Percentiles rank a stretch among this genome's conserved stretches.
phyloP scores from a whole-genome alignment of 2,113 vertebrate genomes.

The Campylomormyrus numenius region DNA sequence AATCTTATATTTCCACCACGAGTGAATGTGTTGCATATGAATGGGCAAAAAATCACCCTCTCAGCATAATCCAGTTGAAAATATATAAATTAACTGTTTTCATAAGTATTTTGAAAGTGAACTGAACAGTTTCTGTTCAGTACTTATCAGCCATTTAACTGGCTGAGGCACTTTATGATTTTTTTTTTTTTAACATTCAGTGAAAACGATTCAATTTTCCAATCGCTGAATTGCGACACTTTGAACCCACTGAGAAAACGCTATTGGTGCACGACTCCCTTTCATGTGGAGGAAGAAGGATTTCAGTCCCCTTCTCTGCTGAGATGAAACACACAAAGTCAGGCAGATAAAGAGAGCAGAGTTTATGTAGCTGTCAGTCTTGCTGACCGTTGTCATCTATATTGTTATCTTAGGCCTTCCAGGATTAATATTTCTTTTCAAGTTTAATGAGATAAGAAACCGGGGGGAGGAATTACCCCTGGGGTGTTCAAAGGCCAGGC shows the following conservation, averaged over 20 bases:
- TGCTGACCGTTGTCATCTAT: constrained; percentile 49
- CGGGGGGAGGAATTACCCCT: constrained; percentile 59
- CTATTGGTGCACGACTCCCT: neutral
- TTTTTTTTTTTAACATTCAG: neutral
- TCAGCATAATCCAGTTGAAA: neutral
- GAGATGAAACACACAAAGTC: constrained; percentile 38
- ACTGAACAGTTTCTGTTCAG: neutral
- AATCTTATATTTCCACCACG: neutral
- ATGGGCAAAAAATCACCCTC: neutral
- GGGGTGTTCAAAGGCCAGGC: constrained; percentile 75
- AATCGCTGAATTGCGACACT: neutral
- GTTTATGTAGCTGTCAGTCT: constrained; percentile 47
- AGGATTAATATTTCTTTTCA: constrained; percentile 83
- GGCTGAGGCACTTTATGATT: neutral
- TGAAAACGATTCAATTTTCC: neutral
- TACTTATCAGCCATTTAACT: neutral
- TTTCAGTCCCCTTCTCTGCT: constrained; percentile 28
- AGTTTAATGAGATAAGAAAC: constrained; percentile 87
- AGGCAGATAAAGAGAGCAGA: constrained; percentile 37
- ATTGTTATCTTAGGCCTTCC: constrained; percentile 67
- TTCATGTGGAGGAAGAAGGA: constrained; percentile 20
- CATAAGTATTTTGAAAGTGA: neutral
- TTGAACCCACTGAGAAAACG: neutral
- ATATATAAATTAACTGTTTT: neutral
- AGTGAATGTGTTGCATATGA: neutral